Conservation (phyloP, 2,113 vertebrate species). For the Hipposideros armiger region DNA sequence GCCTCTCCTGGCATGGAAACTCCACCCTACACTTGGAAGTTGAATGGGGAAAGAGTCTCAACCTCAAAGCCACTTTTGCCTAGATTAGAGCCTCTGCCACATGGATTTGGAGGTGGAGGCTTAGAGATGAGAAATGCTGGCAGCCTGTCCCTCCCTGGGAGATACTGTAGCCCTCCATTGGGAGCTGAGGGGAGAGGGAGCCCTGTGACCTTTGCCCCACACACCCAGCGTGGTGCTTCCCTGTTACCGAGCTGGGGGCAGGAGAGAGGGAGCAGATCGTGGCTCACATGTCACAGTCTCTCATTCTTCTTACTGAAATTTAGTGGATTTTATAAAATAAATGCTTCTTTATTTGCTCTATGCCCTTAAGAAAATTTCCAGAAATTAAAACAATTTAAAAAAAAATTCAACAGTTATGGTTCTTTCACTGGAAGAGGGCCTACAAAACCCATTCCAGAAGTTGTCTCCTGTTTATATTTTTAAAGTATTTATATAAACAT, state of each 20-base stretch:
- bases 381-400: background rate
- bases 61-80: background rate
- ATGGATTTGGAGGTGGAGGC: background rate
- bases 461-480: background rate
- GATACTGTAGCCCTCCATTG: background rate
- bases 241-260: background rate
- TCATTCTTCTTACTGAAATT: background rate
- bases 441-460: background rate
- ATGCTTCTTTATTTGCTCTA: background rate
- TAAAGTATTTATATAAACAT: background rate
- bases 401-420: background rate
- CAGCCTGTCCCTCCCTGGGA: background rate
- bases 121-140: background rate
- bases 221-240: background rate
- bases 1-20: background rate
- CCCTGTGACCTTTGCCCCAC: background rate
- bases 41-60: background rate
- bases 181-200: too few relatives aligned
- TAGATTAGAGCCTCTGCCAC: background rate
- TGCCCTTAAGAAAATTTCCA: constrained; percentile 3
- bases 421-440: background rate
- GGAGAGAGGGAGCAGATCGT: background rate
- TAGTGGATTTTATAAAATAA: background rate
- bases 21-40: background rate
- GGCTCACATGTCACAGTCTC: background rate